Evolutionary conservation across 2,113 vertebrate species (phyloP), one percentile per base, ranked within the genome.

Genomic region (Aegypius monachus): DNA sequence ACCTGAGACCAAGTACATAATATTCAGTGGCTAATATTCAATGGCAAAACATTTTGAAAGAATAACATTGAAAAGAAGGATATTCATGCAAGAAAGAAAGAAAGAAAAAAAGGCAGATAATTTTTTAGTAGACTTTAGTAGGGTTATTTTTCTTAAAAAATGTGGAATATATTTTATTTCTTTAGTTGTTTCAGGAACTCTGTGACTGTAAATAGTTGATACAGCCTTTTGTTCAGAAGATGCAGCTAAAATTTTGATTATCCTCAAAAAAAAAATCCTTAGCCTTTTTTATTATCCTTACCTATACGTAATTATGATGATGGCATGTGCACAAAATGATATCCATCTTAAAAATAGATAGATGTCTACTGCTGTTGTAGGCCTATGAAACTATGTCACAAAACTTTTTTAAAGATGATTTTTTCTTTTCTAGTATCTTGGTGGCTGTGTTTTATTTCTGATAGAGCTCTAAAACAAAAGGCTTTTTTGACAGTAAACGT

Each of bases 31-130:
- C 26, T 87, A 38, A 81, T 63, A 77, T 8, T 72, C 7, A 55
- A 36, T 55, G 9, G 32, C 19, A 86, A 92, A 83, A 45, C 2
- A 67, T 71, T 91, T 91, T 63, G n/a, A 88, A 78, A 38, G 5
- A 67, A 27, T 18, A 58, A 12, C 10, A 25, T 10, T 67, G 23
- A 63, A 78, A 86, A 86, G 13, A 65, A 73, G 7, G 13, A 40
- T 68, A 65, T 52, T 68, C 34, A 62, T 11, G 8, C 7, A 78
- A 78, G 21, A 42, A 52, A 75, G 10, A 42, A 52, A 75, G 10
- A 13, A 36, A 65, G 7, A n/a, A 31, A 20, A 40, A 22, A 63
- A 38, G 0, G 7, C 27, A 31, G 1, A 40, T 2, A 5, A 11
- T 29, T 40, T 75, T 75, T 70, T 40, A 16, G 7, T 8, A 48